Base-by-base conservation (phyloP, 2,888 invertebrate species). In the Sminthurinus aureus region DNA sequence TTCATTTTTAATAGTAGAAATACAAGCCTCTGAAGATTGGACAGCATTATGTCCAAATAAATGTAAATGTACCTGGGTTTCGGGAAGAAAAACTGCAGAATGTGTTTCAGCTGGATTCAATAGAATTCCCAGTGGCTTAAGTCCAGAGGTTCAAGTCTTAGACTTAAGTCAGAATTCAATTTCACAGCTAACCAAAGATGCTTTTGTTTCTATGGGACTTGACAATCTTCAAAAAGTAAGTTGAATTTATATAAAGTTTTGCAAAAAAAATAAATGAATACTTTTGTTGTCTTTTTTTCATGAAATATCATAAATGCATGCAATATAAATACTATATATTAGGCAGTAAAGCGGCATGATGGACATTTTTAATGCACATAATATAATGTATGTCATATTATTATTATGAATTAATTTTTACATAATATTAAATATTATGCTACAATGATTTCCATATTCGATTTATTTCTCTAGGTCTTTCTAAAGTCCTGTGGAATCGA, bases 41-140 rank as follows among this genome's bases (percentile, higher is more conserved):
- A 77, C 86, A 52, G 69, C 73, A 20, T 81, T 96, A 95, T 91
- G 96, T 91, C 95, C 96, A 89, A 93, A 94, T 87, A 94, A 95
- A 89, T 97, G 97, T 91, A 93, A 94, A 89, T 97, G 97, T 92
- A 96, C 96, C 91, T 97, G 97, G 97, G 71, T 71, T 73, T 51
- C 79, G 20, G 96, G 96, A 85, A 97, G 97, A 91, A 96, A 96
- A 90, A 96, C 96, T 73, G 97, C 96, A 83, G 93, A 95, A 84
- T 97, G 97, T 91, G 93, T 94, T 86, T 94, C 95, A 89, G 94
- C 95, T 88, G 94, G 95, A 88, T 93, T 96, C 88, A 94, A 94
- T 88, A 93, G 94, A 86, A 93, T 97, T 81, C 97, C 97, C 0
- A 91, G 91, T 85, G 93, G 93, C 81, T 91, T 97, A 64, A 95